Evolutionary conservation across 2,797 vertebrate species (phyloP).

Genomic region (Pelobates cultripes): DNA sequence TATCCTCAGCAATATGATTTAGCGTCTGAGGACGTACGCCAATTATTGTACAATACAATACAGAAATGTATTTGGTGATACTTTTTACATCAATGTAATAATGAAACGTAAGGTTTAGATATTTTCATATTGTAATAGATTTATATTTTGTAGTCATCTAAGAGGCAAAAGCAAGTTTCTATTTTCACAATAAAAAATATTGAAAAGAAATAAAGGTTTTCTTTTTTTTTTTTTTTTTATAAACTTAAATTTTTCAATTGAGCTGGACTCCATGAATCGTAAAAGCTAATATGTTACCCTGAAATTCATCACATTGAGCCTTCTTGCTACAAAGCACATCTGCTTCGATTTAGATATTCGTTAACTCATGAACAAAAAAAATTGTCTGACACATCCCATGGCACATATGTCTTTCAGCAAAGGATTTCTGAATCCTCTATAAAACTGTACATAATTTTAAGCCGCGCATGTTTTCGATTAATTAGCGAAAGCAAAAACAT

Average conservation of each 20-base stretch:
- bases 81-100: too few species aligned
- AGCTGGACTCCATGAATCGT: neutral
- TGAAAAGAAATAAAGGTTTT: too few species aligned
- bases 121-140: too few species aligned
- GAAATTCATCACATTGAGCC: constrained; percentile 18
- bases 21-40: neutral
- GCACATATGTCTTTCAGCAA: constrained; percentile 41
- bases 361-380: constrained; percentile 39
- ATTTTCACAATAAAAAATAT: neutral
- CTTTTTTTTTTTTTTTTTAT: neutral
- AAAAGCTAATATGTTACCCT: constrained; percentile 5
- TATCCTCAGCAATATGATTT: neutral
- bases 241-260: neutral
- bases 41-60: neutral
- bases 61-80: too few species aligned
- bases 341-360: constrained; percentile 35
- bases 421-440: constrained; percentile 33
- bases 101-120: too few species aligned
- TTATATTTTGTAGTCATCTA: neutral
- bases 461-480: constrained; percentile 39
- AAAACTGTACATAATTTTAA: constrained; percentile 36
- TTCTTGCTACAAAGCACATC: constrained; percentile 29
- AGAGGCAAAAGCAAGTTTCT: neutral
- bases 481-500: constrained; percentile 46
- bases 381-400: constrained; percentile 32